Evolutionary conservation across 1,140 invertebrate genomes (phyloP), one percentile per base, ranked within the genome.

Genomic region (Euwallacea similis): DNA sequence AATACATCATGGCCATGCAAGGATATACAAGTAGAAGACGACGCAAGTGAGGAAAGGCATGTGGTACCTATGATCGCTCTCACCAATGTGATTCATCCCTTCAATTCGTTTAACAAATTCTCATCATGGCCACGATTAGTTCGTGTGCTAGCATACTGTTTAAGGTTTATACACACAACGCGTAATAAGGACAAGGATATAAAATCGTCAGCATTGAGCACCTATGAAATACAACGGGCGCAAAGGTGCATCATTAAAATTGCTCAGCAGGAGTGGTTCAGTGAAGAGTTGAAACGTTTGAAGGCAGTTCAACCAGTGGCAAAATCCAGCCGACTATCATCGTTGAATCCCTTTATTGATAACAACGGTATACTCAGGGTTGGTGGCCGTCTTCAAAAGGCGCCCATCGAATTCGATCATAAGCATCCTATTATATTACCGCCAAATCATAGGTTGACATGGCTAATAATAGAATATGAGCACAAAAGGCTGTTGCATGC

Each of bases 161-260:
- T 33, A 33, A 33, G 21, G 21, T 33, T 33, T 4, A 33, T 33
- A 33, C 21, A 4, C 21, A 33, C 4, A 33, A 33, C 21, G 4
- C 21, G 21, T 33, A 4, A 77, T 86, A 83, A 82, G 6, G 46
- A 10, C 46, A 50, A 50, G 13, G 13, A 10, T 0, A 50, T 2
- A 10, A 50, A 2, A 50, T 6, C 46, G 6, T 1, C 21, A 50
- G 2, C 46, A 50, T 13, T 6, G 9, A 50, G 2, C 13, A 50
- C 46, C 9, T 2, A 10, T 1, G 55, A 58, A 58, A 15, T 58
- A 0, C 11, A 11, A 10, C 10, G 2, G 11, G 55, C 55, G 8
- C 55, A n/a, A 58, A 1, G 7, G 6, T 11, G 11, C 2, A 1
- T 58, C 2, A 58, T 58, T n/a, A 11, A 16, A 7, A 15, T 16